Base-by-base conservation (phyloP, 2,797 vertebrate species). In the Miichthys miiuy region DNA sequence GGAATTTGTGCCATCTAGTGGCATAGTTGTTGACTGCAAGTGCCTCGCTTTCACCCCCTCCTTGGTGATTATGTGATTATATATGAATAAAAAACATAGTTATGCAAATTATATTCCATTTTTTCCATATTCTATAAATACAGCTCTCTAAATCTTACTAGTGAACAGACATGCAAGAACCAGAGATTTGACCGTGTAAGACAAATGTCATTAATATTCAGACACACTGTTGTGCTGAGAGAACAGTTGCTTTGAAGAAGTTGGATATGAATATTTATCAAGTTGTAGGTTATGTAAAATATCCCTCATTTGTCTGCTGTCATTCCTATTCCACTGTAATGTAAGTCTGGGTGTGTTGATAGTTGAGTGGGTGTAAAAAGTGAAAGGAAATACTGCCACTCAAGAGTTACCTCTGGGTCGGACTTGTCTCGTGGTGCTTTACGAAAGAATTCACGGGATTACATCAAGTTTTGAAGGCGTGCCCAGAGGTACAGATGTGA, bases 341-440 rank as follows among this genome's bases (percentile, higher is more conserved):
- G 21, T 48, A 56, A 65, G 58, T 75, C 58, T 54, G 70, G 10
- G 10, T 23, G 38, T 71, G 70, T 68, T 80, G 75, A 58, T 66
- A 44, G 69, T 55, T 44, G 52, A 16, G n/a, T 21, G 18, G 58
- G 48, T 66, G 65, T 64, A 64, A 60, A 51, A 55, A 57, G 20
- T 6, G 38, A 64, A 83, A 76, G 69, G 21, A 80, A 67, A 51
- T 47, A 8, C 25, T 72, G 62, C 68, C 80, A 67, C 1, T 79
- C 21, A 72, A 51, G 20, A 46, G 20, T 56, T 46, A 52, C 41
- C 78, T 54, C 27, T 16, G 50, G 52, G 72, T 47, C 18, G 4
- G 12, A 78, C 56, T 8, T 74, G 44, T 62, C 74, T 41, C 20
- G 13, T 38, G 1, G 12, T 25, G 50, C 66, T 75, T 72, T 58